Base-by-base conservation (phyloP, 2,797 vertebrate genomes). In the Oreortyx pictus region DNA sequence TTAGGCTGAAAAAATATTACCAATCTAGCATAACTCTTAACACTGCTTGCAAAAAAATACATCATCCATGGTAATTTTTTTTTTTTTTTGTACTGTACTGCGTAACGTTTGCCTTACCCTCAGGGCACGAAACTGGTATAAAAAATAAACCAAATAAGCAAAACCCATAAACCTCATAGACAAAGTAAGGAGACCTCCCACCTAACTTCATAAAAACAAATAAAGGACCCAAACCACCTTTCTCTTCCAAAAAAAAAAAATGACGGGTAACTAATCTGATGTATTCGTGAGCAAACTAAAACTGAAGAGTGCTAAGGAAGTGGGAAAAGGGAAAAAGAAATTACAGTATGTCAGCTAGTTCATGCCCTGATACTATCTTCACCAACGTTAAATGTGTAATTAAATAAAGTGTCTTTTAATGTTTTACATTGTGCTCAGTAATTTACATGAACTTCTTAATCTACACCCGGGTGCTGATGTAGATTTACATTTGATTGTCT, bases 1-100 rank as follows among this genome's bases (percentile, higher is more conserved):
- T 98, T 97, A 97, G 97, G 93, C 94, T 98, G 97, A 97, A 98
- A 98, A 98, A 97, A 98, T 97, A 98, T 98, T 96, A 97, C 96
- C 96, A 93, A 97, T 97, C 96, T 98, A 98, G 97, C 97, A 97
- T 97, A 97, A 97, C 97, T 97, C 96, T 97, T 97, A 98, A 98
- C 97, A 98, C 98, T 98, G 97, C 97, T 98, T 97, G 95, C 97
- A 97, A 97, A 90, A 94, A 91, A 96, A 90, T 95, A 94, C 94
- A 96, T 94, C 95, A 95, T 97, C 95, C 79, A 77, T 96, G 83
- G 93, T 96, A 91, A 91, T 90, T 96, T 73, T 95, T 82, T 41
- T 82, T 41, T 41, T 39, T 11, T 39, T 92, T 95, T 96, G 92
- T 94, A 94, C 90, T 74, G 10, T 86, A 93, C 2, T 47, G 73